phyloP scores from a whole-genome alignment of 1,140 invertebrate species.

The Gonatopus flavifemur region DNA sequence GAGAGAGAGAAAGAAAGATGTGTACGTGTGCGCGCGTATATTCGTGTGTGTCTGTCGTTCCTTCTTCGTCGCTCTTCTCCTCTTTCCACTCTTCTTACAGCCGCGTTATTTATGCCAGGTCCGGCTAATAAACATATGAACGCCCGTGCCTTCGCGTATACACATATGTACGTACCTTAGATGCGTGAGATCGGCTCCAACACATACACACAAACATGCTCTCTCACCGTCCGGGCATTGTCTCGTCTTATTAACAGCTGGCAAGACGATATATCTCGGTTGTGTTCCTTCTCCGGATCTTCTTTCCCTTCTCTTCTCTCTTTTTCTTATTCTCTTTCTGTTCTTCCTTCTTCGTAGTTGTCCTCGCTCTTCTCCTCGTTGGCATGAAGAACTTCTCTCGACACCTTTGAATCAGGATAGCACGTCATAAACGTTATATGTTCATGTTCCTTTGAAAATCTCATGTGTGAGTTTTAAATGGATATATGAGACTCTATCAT shows the following conservation, averaged over 20 bases:
- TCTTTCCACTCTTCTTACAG: conserved; percentile 45
- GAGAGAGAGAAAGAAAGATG: too few species aligned
- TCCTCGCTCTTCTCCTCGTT: conserved; percentile 1
- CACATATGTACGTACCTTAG: conserved; percentile 7
- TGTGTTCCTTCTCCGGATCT: conserved; percentile 23
- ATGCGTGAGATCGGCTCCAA: background rate
- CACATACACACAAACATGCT: conserved; percentile 7
- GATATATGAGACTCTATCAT: too few species aligned
- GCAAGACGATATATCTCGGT: conserved; percentile 44
- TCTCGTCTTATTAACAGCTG: conserved; percentile 54
- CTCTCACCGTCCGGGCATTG: conserved; percentile 38
- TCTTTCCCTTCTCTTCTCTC: conserved; percentile 7
- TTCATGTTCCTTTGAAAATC: too few species aligned
- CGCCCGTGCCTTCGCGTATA: conserved; percentile 45
- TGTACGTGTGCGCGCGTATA: too few species aligned
- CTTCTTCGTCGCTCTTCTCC: conserved; percentile 14
- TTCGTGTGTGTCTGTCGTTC: conserved; percentile 14
- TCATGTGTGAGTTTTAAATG: too few species aligned
- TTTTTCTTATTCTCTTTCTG: background rate
- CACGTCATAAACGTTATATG: conserved; percentile 36
- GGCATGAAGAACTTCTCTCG: conserved; percentile 19
- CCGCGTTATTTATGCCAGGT: conserved; percentile 58
- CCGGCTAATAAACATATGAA: conserved; percentile 60
- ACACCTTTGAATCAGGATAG: conserved; percentile 32
- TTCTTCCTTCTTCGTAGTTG: background rate